Evolutionary conservation across 2,797 vertebrate genomes (phyloP), one percentile per base, ranked within the genome.

Genomic region (Premnoplex brunnescens): DNA sequence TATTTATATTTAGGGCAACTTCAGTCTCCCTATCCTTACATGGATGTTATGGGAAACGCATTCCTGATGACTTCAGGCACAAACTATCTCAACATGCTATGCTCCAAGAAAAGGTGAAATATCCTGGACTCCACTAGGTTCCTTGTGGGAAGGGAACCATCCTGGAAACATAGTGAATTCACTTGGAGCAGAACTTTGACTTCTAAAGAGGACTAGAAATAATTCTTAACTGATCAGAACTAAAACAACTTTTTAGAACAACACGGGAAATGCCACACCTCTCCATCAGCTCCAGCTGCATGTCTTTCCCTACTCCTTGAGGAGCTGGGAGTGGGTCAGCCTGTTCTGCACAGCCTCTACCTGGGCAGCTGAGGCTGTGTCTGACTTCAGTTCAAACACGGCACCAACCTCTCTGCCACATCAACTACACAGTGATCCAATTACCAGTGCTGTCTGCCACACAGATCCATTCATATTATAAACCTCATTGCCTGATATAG

Each of bases 231-330:
- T 46, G 18, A 51, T 58, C 23, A 63, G 71, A 79, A n/a, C 23
- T 26, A 30, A 73, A 32, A 18, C 6, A 6, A 5, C 26, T 21
- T 6, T 80, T 79, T 32, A 46, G n/a, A 64, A 8, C 1, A 7
- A 37, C 22, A 13, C 2, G 3, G 46, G 11, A 77, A 64, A 36
- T 3, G 13, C 23, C 1, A 1, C 9, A 37, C 2, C 2, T 63
- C 27, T 66, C 51, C 4, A 3, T 46, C 23, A 75, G 32, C 15
- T 14, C 41, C 36, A 36, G 16, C 4, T 23, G 9, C 7, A 6
- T 28, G 20, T 24, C 30, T 18, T 71, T 6, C 15, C 7, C 21
- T 1, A 1, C 34, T 7, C 23, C 8, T 22, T 36, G 32, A 26
- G 34, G 5, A 26, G 18, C 20, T 46, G 26, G 2, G 1, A 21